These are phyloP conservation scores for Xiphophorus hellerii DNA, from an alignment of 2,113 vertebrate species.

Conservation along the genomic window DNA sequence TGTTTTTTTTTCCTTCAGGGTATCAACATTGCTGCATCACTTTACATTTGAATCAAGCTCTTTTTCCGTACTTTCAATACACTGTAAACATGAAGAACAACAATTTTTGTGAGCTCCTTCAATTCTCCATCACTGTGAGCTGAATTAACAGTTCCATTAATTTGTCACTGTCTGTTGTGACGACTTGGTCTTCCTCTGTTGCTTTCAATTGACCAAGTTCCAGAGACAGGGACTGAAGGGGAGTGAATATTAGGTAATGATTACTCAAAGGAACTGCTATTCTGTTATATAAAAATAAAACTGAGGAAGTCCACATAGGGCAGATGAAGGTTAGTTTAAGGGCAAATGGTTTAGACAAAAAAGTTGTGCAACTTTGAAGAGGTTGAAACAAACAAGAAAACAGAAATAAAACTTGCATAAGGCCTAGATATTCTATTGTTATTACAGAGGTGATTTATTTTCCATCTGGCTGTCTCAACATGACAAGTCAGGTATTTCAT, in stretches of 20 bases:
- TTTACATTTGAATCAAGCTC: constrained; percentile 31
- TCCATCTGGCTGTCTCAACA: not conserved
- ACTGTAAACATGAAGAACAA: not conserved
- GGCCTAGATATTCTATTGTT: not conserved
- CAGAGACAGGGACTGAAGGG: constrained; percentile 42
- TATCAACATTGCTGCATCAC: constrained; percentile 36
- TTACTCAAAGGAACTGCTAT: constrained; percentile 57
- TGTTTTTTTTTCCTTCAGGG: constrained; percentile 2
- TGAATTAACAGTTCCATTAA: constrained; percentile 16
- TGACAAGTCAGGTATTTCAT: not conserved
- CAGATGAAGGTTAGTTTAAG: not conserved
- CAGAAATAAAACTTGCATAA: too few relatives aligned
- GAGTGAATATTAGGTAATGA: constrained; percentile 39
- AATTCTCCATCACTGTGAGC: constrained; percentile 35
- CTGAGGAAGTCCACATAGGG: not conserved
- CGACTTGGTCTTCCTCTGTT: constrained; percentile 53
- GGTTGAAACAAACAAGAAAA: not conserved
- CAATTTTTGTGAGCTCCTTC: constrained; percentile 21
- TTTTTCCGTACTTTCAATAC: not conserved
- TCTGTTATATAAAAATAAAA: constrained; percentile 47
- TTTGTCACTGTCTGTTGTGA: constrained; percentile 41
- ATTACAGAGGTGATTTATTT: not conserved
- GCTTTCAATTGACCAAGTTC: constrained; percentile 61
- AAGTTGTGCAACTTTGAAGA: not conserved
- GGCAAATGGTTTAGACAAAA: not conserved